Evolutionary conservation across 1,140 invertebrate species (phyloP), one percentile per base, ranked within the genome.

Genomic region (Melipona quadrifasciata): DNA sequence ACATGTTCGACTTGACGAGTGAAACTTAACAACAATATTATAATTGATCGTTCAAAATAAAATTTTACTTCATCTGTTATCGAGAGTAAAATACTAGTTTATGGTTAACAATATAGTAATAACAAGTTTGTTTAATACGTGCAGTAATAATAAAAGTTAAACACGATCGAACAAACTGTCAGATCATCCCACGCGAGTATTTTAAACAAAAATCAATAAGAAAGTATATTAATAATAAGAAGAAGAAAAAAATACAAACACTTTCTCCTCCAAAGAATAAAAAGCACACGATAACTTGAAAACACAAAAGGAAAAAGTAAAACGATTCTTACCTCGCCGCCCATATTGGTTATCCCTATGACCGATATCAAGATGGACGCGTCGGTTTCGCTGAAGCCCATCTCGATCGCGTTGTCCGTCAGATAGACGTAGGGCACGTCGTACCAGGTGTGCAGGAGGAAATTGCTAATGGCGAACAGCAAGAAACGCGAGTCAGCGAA

Each of bases 391-490:
- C 96, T 95, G 92, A 96, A 96, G n/a, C 97, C 97, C 93, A 96
- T 95, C 87, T 96, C 96, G 82, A 96, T 96, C 17, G 97, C 97
- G 91, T 97, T 96, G 92, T 98, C 97, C 24, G 97, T 96, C 74
- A 98, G 95, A 94, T 98, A 98, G 80, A 98, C 97, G 92, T 98
- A 98, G 47, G 97, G 97, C 57, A 98, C 97, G 93, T 98, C 97
- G 93, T 98, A 98, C 97, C 97, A 98, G 71, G 97, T 97, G 94
- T 98, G 98, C 68, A 98, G 95, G 6, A 98, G 95, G 92, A 98
- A 98, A 94, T 98, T 98, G 67, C 97, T 98, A 21, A 98, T 93
- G 19, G 97, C 96, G 94, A 98, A 98, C 55, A 98, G 93, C n/a
- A 97, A 93, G 93, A 97, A 98, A 68, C 96, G 95, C 1, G 96